Percentiles rank a stretch among this genome's conserved stretches.
Conservation (phyloP, 2,113 vertebrate species). For the Clarias magur region DNA sequence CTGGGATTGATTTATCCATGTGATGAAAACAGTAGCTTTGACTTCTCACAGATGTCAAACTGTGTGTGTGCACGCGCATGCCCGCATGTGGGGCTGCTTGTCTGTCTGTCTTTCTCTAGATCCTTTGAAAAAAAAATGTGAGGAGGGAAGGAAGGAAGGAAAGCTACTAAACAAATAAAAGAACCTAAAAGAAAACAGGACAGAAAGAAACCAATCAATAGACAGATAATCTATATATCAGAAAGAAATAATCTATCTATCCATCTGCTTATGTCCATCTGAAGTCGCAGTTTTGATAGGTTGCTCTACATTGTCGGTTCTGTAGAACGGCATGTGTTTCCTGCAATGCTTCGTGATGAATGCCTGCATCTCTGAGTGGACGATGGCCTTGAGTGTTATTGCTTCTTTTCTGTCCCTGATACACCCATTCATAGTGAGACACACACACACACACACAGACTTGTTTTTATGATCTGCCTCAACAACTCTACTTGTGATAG, state of each 20-base stretch:
- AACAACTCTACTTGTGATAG: constrained; percentile 60
- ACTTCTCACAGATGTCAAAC: background rate
- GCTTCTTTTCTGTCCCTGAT: constrained; percentile 50
- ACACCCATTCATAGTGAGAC: constrained; percentile 48
- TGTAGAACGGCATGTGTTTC: background rate
- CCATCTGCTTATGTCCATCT: no score
- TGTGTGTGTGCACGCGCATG: no score
- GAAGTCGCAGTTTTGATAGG: background rate
- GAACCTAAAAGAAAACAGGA: background rate
- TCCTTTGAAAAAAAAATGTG: background rate
- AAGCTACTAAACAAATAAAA: background rate
- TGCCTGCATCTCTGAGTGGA: constrained; percentile 52
- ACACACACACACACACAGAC: constrained; percentile 19
- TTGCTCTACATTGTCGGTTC: background rate
- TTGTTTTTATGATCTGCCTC: constrained; percentile 52
- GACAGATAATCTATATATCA: no score
- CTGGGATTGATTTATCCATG: no score
- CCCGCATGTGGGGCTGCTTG: background rate
- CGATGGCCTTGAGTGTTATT: constrained; percentile 43
- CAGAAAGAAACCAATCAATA: no score
- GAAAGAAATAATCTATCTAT: no score
- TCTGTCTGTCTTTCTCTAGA: background rate
- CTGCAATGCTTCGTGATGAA: background rate
- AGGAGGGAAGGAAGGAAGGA: background rate
- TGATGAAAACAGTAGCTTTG: no score